Evolutionary conservation across 2,888 invertebrate species (phyloP), one percentile per base, ranked within the genome.

Genomic region (Panopea generosa): DNA sequence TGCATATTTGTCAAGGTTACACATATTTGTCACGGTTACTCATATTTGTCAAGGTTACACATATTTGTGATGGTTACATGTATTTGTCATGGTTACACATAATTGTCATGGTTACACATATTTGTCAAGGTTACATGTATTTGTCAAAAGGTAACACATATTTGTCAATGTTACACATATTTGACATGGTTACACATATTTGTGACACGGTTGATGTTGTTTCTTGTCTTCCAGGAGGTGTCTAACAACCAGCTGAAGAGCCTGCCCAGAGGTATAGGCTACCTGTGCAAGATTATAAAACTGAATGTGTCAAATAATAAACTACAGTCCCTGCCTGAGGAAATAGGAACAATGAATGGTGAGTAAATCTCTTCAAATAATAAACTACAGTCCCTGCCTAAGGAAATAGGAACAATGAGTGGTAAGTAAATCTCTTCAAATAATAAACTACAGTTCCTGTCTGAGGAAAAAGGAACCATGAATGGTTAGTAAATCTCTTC

Each of bases 201-300:
- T n/a, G n/a, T n/a, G n/a, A n/a, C n/a, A n/a, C n/a, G n/a, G n/a
- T n/a, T n/a, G n/a, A n/a, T n/a, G n/a, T n/a, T n/a, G n/a, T n/a
- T n/a, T 33, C 33, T 33, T 33, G 6, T 76, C 6, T 45, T 90
- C 11, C 82, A 93, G 89, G 92, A 93, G 86, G 85, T 93, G 57
- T 91, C 93, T 90, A 96, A 97, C 92, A 98, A 98, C 94, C 95
- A 95, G 62, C 92, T 98, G 87, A 94, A 94, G 77, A 93, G 92
- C 43, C 91, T 98, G 74, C 97, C 98, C 2, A 88, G 94, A 26
- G 95, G 96, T 93, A 94, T 98, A 88, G 96, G 96, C 43, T 94
- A 94, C 81, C 93, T 98, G 86, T 94, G 93, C 71, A 95, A 94
- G 57, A 85, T 93, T 59, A 82, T 88, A 45, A 90, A 88, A 53